These are phyloP conservation scores for Hymenochirus boettgeri DNA, from an alignment of 2,113 vertebrate species.

Conservation along the genomic window DNA sequence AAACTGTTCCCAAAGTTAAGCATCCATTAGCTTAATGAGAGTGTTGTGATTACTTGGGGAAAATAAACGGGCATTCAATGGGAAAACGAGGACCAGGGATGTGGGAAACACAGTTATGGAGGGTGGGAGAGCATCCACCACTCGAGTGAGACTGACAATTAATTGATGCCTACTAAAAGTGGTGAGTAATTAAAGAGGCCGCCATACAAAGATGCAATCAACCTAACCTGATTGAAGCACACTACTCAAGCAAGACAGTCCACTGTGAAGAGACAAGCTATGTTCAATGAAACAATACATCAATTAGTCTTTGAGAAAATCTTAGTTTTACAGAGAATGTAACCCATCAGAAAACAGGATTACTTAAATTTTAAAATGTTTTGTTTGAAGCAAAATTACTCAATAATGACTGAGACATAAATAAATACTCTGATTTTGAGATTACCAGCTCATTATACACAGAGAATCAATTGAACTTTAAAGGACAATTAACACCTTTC, in stretches of 20 bases:
- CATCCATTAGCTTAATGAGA: constrained; percentile 25
- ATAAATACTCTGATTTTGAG: no score
- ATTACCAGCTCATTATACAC: no score
- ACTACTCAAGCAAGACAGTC: not conserved
- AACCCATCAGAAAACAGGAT: no score
- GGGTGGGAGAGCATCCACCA: not conserved
- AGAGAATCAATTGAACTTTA: no score
- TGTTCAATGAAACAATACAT: not conserved
- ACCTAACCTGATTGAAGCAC: not conserved
- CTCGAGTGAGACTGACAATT: not conserved
- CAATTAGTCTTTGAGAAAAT: no score
- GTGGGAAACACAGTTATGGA: not conserved
- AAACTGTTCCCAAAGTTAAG: constrained; percentile 17
- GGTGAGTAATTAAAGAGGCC: not conserved
- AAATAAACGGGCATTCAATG: not conserved
- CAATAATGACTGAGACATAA: no score
- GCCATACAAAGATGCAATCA: not conserved
- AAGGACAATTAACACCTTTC: no score
- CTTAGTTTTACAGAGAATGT: no score
- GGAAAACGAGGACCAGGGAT: not conserved
- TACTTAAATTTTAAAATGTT: no score
- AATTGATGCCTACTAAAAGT: not conserved
- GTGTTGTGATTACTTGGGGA: not conserved
- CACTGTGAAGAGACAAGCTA: no score
- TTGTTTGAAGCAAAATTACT: no score